These are phyloP conservation scores for Lycia hirtaria DNA, from an alignment of 2,888 invertebrate genomes.

Conservation along the genomic window DNA sequence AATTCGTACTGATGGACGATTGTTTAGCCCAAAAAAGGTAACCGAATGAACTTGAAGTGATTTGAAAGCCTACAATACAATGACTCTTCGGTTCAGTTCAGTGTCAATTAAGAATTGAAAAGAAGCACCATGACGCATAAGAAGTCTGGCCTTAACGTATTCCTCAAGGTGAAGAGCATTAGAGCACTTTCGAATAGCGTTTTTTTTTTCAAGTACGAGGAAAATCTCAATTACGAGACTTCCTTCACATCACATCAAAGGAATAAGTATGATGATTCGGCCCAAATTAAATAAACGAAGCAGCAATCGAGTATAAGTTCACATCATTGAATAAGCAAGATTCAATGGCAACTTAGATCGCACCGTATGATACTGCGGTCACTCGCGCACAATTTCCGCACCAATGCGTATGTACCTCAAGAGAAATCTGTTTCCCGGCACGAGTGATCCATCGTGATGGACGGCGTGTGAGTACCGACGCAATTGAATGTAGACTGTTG, in stretches of 20 bases:
- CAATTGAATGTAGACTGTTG: constrained; percentile 83
- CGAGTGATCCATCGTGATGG: constrained; percentile 81
- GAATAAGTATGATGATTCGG: constrained; percentile 28
- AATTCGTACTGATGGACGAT: constrained; percentile 78
- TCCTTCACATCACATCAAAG: constrained; percentile 17
- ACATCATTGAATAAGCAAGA: constrained; percentile 75
- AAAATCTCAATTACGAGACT: not conserved
- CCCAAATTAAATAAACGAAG: constrained; percentile 38
- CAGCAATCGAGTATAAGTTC: constrained; percentile 62
- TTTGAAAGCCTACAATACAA: constrained; percentile 52
- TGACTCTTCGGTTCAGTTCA: constrained; percentile 46
- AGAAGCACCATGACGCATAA: constrained; percentile 20
- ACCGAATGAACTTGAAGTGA: constrained; percentile 59
- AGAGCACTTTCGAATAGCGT: constrained; percentile 1
- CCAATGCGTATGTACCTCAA: constrained; percentile 64
- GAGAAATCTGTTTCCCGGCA: constrained; percentile 80
- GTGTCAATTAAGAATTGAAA: constrained; percentile 49
- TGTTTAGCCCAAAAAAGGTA: constrained; percentile 73
- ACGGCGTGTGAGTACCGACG: constrained; percentile 83
- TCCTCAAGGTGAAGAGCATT: constrained; percentile 2
- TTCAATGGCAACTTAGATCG: constrained; percentile 76
- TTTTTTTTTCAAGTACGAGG: not conserved
- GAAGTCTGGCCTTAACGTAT: constrained; percentile 9
- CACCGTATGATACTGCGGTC: constrained; percentile 51
- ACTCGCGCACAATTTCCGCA: constrained; percentile 63